These are phyloP conservation scores for Gnathonemus echidnorhynchus DNA, from an alignment of 2,113 vertebrate genomes.

Conservation along the genomic window DNA sequence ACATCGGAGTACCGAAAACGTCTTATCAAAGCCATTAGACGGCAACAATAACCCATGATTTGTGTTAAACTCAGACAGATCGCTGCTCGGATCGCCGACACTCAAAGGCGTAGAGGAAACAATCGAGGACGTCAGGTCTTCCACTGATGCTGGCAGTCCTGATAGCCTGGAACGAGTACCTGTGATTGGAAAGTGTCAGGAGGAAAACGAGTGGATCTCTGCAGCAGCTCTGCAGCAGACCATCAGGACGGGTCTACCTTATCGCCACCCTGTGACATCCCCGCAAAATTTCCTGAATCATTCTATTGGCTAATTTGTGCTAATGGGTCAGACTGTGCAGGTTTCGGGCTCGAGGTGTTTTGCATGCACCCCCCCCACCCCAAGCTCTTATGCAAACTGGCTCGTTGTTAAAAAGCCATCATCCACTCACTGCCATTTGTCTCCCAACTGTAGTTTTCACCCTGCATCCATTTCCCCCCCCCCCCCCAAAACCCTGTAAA, in stretches of 20 bases:
- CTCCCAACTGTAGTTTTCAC: constrained; percentile 26
- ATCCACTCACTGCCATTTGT: constrained; percentile 37
- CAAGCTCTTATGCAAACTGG: constrained; percentile 27
- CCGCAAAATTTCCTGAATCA: not conserved
- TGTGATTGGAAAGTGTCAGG: not conserved
- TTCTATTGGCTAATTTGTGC: constrained; percentile 27
- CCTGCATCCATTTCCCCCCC: constrained; percentile 25
- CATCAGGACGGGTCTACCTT: not conserved
- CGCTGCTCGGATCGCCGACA: not conserved
- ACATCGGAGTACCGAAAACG: not conserved
- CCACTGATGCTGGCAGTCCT: not conserved
- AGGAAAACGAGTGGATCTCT: not conserved
- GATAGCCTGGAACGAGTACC: not conserved
- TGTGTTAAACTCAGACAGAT: not conserved
- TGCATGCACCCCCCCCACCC: constrained; percentile 29
- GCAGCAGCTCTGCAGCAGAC: not conserved
- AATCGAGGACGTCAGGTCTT: not conserved
- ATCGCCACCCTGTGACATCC: not conserved
- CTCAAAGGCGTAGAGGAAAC: not conserved
- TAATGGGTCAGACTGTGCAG: constrained; percentile 15
- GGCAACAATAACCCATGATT: not conserved
- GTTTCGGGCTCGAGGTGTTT: constrained; percentile 30
- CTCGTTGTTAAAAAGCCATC: constrained; percentile 54
- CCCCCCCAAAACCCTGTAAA: constrained; percentile 38
- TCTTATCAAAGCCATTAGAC: constrained; percentile 7